A percentile compares a stretch with the other conserved stretches of the same genome.
These are phyloP conservation scores for Caradrina clavipalpis DNA, from an alignment of 2,888 invertebrate genomes.

Conservation along the genomic window DNA sequence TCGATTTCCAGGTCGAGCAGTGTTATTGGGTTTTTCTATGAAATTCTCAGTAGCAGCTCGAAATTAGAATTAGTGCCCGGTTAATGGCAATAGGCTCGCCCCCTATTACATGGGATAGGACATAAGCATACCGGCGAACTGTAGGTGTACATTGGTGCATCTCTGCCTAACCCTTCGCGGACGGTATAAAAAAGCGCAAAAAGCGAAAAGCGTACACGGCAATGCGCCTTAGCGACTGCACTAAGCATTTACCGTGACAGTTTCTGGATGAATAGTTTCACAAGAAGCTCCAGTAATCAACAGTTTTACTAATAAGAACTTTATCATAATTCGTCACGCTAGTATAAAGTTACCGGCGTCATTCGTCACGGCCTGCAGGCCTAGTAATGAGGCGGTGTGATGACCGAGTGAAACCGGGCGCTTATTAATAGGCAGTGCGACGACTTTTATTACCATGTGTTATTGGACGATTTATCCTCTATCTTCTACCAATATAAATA, in stretches of 20 bases:
- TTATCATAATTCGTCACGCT: conserved; percentile 43
- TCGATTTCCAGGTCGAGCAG: too few species aligned
- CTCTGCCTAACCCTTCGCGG: too few species aligned
- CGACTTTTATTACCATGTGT: conserved; percentile 7
- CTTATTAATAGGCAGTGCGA: conserved; percentile 9
- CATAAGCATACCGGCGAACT: too few species aligned
- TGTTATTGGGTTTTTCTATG: too few species aligned
- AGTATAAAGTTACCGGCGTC: conserved; percentile 9
- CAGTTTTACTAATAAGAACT: conserved; percentile 24
- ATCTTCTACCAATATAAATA: too few species aligned
- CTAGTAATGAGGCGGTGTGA: conserved; percentile 37
- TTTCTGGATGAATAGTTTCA: neutral
- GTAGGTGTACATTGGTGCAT: too few species aligned
- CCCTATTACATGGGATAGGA: too few species aligned
- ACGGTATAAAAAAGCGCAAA: too few species aligned
- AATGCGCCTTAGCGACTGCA: neutral
- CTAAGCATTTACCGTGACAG: neutral
- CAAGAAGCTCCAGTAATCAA: conserved; percentile 5
- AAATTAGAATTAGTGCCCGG: too few species aligned
- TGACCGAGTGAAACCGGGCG: conserved; percentile 39
- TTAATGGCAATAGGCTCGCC: too few species aligned
- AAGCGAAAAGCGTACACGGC: neutral
- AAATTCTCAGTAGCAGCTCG: too few species aligned
- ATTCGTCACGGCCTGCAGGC: conserved; percentile 36
- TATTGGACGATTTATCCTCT: neutral